These are phyloP conservation scores for Macrobrachium rosenbergii DNA, from an alignment of 1,140 invertebrate genomes.

Conservation along the genomic window DNA sequence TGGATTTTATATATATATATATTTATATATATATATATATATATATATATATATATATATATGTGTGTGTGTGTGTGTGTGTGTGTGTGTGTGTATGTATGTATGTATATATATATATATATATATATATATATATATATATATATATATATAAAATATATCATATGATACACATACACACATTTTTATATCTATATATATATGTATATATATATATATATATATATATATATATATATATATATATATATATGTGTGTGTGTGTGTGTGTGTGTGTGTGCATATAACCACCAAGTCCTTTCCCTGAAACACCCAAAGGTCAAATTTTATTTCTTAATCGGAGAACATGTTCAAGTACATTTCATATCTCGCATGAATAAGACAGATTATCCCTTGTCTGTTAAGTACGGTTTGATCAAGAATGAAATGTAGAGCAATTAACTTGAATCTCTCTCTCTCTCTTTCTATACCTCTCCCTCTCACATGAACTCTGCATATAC, in stretches of 20 bases:
- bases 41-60: conserved; percentile 30
- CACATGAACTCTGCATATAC: too few relatives aligned
- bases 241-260: too few relatives aligned
- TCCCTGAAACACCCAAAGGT: not conserved
- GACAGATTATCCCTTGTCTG: too few relatives aligned
- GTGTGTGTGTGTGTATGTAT: too few relatives aligned
- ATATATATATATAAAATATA: conserved; percentile 5
- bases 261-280: too few relatives aligned
- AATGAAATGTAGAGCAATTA: not conserved
- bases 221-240: conserved; percentile 30
- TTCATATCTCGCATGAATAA: too few relatives aligned
- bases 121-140: conserved; percentile 28
- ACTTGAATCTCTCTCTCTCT: not conserved
- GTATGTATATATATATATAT: conserved; percentile 30
- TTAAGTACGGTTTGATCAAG: too few relatives aligned
- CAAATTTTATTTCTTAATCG: too few relatives aligned
- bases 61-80: too few relatives aligned
- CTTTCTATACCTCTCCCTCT: too few relatives aligned
- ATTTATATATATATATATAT: conserved; percentile 3
- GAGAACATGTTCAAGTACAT: too few relatives aligned
- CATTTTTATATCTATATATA: conserved; percentile 18
- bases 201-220: conserved; percentile 28
- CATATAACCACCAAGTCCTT: not conserved
- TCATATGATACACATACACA: conserved; percentile 4
- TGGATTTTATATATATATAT: too few relatives aligned